A percentile compares a stretch with the other conserved stretches of the same genome.
These are phyloP conservation scores for Sialia sialis DNA, from an alignment of 2,113 vertebrate genomes.

Conservation along the genomic window DNA sequence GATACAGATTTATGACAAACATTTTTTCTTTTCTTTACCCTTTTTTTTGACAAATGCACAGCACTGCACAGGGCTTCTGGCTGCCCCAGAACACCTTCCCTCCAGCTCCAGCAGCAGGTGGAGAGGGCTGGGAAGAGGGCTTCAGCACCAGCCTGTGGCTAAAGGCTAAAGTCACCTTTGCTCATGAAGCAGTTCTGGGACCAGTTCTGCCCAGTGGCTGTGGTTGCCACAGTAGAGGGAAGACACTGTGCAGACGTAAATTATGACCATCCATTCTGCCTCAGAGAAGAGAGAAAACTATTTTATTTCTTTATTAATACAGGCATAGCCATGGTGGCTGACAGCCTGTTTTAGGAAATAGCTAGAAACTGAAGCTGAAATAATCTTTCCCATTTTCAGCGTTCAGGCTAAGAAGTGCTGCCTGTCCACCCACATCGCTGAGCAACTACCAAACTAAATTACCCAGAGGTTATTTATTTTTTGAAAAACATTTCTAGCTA, in stretches of 20 bases:
- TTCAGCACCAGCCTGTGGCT: neutral
- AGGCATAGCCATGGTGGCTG: neutral
- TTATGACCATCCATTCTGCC: neutral
- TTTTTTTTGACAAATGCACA: neutral
- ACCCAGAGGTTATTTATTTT: neutral
- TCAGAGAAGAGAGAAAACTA: neutral
- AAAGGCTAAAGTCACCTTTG: neutral
- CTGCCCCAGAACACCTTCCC: neutral
- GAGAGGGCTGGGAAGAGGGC: neutral
- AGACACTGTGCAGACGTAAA: neutral
- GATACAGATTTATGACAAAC: neutral
- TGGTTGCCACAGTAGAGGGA: fast-evolving
- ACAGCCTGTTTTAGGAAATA: neutral
- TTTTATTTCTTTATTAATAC: neutral
- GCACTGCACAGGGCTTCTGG: neutral
- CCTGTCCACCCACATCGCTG: neutral
- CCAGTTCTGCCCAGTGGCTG: neutral
- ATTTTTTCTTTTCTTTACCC: no score
- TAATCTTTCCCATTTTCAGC: neutral
- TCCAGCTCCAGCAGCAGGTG: neutral
- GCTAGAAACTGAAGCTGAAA: neutral
- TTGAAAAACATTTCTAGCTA: neutral
- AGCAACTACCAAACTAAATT: neutral
- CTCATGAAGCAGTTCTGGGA: neutral
- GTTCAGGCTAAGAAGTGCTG: neutral